Evolutionary conservation across 2,113 vertebrate species (phyloP), one percentile per base, ranked within the genome.

Genomic region (Galbula dea): DNA sequence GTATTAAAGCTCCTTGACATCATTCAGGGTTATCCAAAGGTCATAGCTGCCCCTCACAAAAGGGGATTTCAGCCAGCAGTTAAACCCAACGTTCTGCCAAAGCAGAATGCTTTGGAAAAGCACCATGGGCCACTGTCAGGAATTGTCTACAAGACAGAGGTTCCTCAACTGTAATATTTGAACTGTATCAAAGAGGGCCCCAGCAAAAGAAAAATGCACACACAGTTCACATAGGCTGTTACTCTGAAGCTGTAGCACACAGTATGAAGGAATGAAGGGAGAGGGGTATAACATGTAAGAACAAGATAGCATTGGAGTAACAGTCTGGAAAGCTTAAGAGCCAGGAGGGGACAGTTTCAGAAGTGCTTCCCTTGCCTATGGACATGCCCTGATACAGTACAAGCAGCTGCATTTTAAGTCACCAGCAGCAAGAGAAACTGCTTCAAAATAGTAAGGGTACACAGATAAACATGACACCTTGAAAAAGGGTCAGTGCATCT

Each of bases 31-130:
- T 57, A 15, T 32, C 26, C 57, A 41, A 32, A 62, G 18, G 41
- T 34, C 2, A 9, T 0, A 54, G 43, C 2, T 58, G 10, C 29
- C 30, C 30, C 27, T 11, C 54, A 51, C 0, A 0, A 71, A 87
- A 37, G 2, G 1, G 8, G 15, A 30, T 30, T 62, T 86, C 59
- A 83, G 55, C 7, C 72, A 77, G 76, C 30, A 83, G 23, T 51
- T 83, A 86, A 86, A 69, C 34, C 36, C 62, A 72, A 36, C 14
- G 12, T 24, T 43, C 23, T 6, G 39, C 73, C 67, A 10, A 66
- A 51, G 48, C 71, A 20, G 39, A 65, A 59, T 15, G 52, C 71
- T 73, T 27, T 36, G 49, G 32, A 54, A 80, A 74, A 82, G 30
- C 63, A 54, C 21, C 51, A 59, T 3, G 0, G 0, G 1, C 24